A percentile compares a stretch with the other conserved stretches of the same genome.
These are phyloP conservation scores for Caranx melampygus DNA, from an alignment of 2,113 vertebrate species.

Conservation along the genomic window DNA sequence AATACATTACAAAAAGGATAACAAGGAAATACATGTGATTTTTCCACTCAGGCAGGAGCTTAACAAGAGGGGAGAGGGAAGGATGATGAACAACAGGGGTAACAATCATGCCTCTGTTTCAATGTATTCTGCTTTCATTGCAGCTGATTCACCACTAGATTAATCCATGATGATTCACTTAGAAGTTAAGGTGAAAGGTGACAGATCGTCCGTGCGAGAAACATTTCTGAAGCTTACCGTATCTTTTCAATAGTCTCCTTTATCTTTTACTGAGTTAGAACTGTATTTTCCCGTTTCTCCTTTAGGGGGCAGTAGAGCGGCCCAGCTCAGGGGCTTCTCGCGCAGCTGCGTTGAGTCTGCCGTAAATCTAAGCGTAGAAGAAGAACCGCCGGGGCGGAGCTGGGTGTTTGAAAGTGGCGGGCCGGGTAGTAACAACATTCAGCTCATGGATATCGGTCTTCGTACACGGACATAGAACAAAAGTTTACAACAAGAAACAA, in stretches of 20 bases:
- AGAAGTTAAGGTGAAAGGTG: not conserved
- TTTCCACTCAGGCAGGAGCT: not conserved
- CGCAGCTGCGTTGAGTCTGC: not conserved
- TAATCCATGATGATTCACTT: not conserved
- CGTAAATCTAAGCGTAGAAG: slow-evolving; percentile 4
- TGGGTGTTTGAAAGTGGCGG: slow-evolving; percentile 84
- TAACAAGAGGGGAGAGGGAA: not conserved
- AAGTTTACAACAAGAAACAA: not conserved
- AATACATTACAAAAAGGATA: not conserved
- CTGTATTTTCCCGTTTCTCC: slow-evolving; percentile 4
- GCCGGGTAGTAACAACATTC: slow-evolving; percentile 66
- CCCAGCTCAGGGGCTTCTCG: no score
- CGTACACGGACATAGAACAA: not conserved
- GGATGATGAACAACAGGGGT: not conserved
- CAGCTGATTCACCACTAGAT: not conserved
- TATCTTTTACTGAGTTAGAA: no score
- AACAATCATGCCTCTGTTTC: not conserved
- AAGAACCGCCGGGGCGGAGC: slow-evolving; percentile 65
- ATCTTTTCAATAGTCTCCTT: no score
- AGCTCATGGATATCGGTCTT: fast-evolving
- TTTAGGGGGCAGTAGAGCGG: slow-evolving; percentile 35
- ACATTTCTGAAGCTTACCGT: not conserved
- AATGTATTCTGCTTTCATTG: not conserved
- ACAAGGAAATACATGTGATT: not conserved
- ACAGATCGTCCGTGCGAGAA: not conserved